Conservation (phyloP, 2,797 vertebrate genomes). For the Limnodromus scolopaceus region DNA sequence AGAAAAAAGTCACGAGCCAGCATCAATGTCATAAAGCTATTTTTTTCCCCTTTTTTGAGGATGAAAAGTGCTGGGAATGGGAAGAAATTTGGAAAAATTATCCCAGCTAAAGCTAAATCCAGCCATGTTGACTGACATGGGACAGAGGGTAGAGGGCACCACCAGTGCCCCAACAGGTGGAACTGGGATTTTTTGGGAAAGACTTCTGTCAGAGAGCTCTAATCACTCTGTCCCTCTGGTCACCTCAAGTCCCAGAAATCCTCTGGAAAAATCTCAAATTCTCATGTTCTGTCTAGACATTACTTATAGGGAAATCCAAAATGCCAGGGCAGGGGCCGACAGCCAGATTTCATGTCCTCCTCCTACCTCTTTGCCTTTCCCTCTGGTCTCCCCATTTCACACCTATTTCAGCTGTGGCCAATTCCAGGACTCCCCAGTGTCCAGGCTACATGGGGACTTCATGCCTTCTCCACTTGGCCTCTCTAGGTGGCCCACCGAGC, state of each 20-base stretch:
- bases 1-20: neutral
- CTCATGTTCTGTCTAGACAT: neutral
- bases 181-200: neutral
- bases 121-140: rapidly evolving
- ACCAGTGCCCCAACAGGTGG: neutral
- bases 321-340: neutral
- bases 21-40: rapidly evolving
- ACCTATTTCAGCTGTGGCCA: neutral
- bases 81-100: neutral
- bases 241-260: neutral
- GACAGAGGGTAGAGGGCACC: neutral
- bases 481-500: neutral
- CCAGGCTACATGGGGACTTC: neutral
- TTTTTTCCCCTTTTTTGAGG: neutral
- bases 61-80: neutral
- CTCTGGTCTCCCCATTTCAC: neutral
- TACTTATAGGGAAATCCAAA: neutral
- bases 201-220: neutral
- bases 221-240: neutral
- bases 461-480: neutral
- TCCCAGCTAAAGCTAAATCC: neutral
- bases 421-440: neutral
- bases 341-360: neutral
- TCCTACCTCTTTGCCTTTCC: neutral
- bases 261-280: neutral